phyloP scores from a whole-genome alignment of 1,140 invertebrate genomes.

The Linepithema humile region DNA sequence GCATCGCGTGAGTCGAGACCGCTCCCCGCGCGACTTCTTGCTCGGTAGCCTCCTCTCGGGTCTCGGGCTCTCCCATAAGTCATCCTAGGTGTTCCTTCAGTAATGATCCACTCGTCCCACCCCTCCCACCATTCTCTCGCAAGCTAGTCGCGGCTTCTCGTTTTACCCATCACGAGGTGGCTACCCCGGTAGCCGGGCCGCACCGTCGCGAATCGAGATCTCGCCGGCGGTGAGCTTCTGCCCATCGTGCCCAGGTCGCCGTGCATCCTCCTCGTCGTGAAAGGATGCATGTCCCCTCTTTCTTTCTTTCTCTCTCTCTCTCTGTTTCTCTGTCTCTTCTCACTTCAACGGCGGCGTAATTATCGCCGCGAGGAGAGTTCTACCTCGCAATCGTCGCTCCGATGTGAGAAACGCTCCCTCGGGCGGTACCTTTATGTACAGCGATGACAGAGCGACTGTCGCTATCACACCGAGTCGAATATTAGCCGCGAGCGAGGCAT shows the following conservation, averaged over 20 bases:
- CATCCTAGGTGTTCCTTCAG: slow-evolving; percentile 77
- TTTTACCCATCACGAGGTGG: slow-evolving; percentile 71
- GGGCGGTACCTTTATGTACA: neutral
- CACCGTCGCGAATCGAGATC: slow-evolving; percentile 64
- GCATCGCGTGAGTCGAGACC: slow-evolving; percentile 69
- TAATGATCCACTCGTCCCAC: slow-evolving; percentile 71
- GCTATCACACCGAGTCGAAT: neutral
- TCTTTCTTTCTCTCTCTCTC: too few relatives aligned
- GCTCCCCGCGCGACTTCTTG: slow-evolving; percentile 57
- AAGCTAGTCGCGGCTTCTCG: slow-evolving; percentile 72
- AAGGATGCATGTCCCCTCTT: too few relatives aligned
- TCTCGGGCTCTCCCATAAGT: slow-evolving; percentile 71
- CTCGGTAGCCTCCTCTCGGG: slow-evolving; percentile 17
- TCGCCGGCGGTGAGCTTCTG: neutral
- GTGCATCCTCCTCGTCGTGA: slow-evolving; percentile 18
- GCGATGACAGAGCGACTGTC: slow-evolving; percentile 40
- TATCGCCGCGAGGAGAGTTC: slow-evolving; percentile 25
- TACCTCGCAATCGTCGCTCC: slow-evolving; percentile 30
- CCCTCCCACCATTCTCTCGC: slow-evolving; percentile 49
- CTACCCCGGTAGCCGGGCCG: slow-evolving; percentile 49
- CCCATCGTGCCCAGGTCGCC: slow-evolving; percentile 3
- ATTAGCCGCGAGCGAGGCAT: neutral
- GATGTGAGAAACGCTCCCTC: slow-evolving; percentile 46
- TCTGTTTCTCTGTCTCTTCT: slow-evolving; percentile 1
- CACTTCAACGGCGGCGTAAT: slow-evolving; percentile 41